Conservation (phyloP, 2,797 vertebrate genomes). For the Trematomus bernacchii region DNA sequence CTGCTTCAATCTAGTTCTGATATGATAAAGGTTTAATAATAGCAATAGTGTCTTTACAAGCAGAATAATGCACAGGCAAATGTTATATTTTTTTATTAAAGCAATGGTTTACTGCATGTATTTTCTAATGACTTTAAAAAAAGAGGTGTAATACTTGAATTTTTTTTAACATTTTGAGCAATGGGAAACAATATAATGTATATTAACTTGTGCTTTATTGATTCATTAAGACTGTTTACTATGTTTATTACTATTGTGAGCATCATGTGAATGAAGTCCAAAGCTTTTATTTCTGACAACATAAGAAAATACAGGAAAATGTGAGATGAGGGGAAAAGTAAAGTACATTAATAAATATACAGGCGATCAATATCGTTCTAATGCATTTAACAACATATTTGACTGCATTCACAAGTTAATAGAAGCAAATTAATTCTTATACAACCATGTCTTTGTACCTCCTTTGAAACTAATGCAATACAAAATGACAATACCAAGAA, state of each 20-base stretch:
- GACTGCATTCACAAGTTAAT: conserved; percentile 18
- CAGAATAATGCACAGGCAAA: background rate
- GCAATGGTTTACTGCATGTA: background rate
- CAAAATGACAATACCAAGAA: conserved; percentile 26
- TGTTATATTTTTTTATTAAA: background rate
- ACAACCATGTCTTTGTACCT: conserved; percentile 11
- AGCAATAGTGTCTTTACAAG: conserved; percentile 9
- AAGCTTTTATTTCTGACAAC: conserved; percentile 13
- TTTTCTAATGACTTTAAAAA: conserved; percentile 5
- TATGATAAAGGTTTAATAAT: conserved; percentile 34
- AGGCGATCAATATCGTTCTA: conserved; percentile 19
- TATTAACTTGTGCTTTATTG: background rate
- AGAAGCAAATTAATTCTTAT: conserved; percentile 15
- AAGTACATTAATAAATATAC: conserved; percentile 11
- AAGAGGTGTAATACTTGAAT: background rate
- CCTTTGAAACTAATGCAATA: conserved; percentile 36
- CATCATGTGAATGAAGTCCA: conserved; percentile 13
- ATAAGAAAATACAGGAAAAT: background rate
- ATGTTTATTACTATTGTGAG: conserved; percentile 6
- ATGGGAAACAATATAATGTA: background rate
- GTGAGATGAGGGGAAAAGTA: too few species aligned
- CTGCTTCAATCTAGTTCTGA: conserved; percentile 45
- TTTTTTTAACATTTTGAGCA: background rate
- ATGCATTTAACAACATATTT: conserved; percentile 15
- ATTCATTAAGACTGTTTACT: conserved; percentile 15